These are phyloP conservation scores for Habroteleia sp. DNA, from an alignment of 2,888 invertebrate species.

Conservation along the genomic window DNA sequence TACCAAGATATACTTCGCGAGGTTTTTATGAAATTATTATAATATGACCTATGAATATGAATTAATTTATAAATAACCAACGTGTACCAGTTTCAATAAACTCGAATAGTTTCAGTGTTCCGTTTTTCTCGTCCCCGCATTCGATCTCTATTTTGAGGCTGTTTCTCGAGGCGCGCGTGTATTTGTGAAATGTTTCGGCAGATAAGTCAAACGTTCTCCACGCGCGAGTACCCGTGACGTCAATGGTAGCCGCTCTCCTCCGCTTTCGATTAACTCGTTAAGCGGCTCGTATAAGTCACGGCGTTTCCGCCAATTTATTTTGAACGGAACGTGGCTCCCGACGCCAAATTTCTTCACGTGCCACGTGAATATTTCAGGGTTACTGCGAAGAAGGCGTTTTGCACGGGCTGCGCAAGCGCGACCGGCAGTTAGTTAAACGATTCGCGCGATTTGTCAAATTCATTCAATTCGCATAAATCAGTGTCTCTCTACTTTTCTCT, in stretches of 20 bases:
- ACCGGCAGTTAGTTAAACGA: slow-evolving; percentile 45
- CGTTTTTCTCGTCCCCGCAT: no score
- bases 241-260: slow-evolving; percentile 60
- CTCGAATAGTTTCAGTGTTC: no score
- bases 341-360: slow-evolving; percentile 58
- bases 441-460: slow-evolving; percentile 56
- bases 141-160: slow-evolving; percentile 39
- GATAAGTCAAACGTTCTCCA: slow-evolving; percentile 66
- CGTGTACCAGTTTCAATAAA: no score
- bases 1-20: no score
- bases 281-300: slow-evolving; percentile 59
- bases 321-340: slow-evolving; percentile 37
- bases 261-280: slow-evolving; percentile 66
- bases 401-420: slow-evolving; percentile 36
- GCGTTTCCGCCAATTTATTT: slow-evolving; percentile 55
- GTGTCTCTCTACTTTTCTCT: slow-evolving; percentile 7
- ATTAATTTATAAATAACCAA: no score
- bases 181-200: slow-evolving; percentile 62
- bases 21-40: no score
- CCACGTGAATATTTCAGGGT: slow-evolving; percentile 37
- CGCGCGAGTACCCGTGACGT: slow-evolving; percentile 62
- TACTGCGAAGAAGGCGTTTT: slow-evolving; percentile 41
- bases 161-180: slow-evolving; percentile 18
- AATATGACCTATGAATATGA: no score
- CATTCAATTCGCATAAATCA: slow-evolving; percentile 54